Evolutionary conservation across 2,888 invertebrate species (phyloP), one percentile per base, ranked within the genome.

Genomic region (Stenotaenia linearis): DNA sequence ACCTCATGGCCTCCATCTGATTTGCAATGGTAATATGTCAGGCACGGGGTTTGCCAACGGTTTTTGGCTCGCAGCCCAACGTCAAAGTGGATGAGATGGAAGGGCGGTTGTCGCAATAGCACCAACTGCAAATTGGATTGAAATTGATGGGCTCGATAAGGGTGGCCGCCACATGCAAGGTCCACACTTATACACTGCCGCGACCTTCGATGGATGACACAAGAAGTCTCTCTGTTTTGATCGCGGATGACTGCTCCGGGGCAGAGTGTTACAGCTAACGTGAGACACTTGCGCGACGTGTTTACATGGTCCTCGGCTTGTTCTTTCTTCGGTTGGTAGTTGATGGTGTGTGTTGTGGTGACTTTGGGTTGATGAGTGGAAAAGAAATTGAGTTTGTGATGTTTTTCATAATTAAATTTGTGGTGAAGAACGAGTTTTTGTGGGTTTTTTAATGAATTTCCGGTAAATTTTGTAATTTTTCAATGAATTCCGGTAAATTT

Each of bases 11-110:
- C 61, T 23, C 61, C 61, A 61, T 61, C 61, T 61, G 61, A 61
- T 61, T 61, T 61, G 61, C 61, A 61, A 61, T 61, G 61, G 61
- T 61, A 61, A 61, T 61, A 61, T 61, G 61, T 61, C 61, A 61
- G 61, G 25, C 61, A 61, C 61, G 61, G 61, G 61, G 61, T 61
- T 61, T 61, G 61, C 61, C 61, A 61, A 61, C 61, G 61, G 61
- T 61, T 61, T 61, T 61, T 61, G 61, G 61, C 61, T 61, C 61
- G 25, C 61, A 61, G 61, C 61, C 61, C 61, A 61, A 61, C 61
- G 61, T 61, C 61, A 61, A 61, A 61, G 61, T 61, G 61, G 61
- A 61, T 61, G 61, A 61, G 61, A 61, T 61, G 61, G 61, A 61
- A 61, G 61, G 45, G 61, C 61, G 61, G 61, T 61, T 61, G 61